phyloP scores from a whole-genome alignment of 2,797 vertebrate species.

The Mormyrus proboscirostris region DNA sequence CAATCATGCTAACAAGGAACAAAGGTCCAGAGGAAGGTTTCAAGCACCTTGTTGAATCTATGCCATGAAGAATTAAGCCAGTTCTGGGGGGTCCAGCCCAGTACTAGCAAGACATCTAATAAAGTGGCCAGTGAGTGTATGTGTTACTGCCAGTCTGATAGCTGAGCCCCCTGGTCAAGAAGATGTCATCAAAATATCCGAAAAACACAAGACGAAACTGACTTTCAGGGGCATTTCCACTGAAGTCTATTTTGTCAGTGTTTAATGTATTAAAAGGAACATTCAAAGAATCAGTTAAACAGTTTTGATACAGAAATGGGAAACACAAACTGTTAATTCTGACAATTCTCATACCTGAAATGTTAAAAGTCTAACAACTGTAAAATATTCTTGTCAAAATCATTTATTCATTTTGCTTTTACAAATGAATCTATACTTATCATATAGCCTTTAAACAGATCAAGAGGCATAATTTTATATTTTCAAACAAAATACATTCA shows the following conservation, averaged over 20 bases:
- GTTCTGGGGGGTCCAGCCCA: background rate
- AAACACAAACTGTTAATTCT: background rate
- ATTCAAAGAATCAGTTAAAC: background rate
- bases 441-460: background rate
- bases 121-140: background rate
- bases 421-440: background rate
- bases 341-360: background rate
- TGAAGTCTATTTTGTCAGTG: background rate
- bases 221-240: background rate
- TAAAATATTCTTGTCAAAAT: background rate
- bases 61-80: background rate
- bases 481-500: constrained; percentile 1
- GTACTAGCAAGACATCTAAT: background rate
- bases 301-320: constrained; percentile 1
- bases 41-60: background rate
- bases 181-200: background rate
- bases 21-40: background rate
- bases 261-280: background rate
- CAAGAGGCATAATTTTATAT: background rate
- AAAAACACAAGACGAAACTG: background rate
- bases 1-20: background rate
- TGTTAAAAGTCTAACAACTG: background rate
- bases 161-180: background rate
- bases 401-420: constrained; percentile 5
- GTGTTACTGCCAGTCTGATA: background rate